phyloP scores from a whole-genome alignment of 1,140 invertebrate genomes.

The Liolophura sinensis region DNA sequence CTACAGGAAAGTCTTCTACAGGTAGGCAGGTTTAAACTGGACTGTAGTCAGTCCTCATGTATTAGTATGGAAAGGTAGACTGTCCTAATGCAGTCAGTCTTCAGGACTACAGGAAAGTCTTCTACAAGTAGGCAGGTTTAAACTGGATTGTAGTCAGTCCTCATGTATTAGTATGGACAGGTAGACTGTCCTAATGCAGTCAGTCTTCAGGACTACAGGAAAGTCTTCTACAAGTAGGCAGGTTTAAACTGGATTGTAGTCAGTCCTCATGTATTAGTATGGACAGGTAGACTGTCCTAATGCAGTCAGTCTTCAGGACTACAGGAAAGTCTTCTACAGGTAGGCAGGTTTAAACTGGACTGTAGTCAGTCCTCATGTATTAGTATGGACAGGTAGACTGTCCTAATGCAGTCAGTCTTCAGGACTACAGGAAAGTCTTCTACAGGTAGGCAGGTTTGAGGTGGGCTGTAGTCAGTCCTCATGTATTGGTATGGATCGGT shows the following conservation, averaged over 20 bases:
- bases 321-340: not conserved
- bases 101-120: no score
- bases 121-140: no score
- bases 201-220: no score
- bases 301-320: not conserved
- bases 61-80: no score
- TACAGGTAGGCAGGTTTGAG: conserved; percentile 18
- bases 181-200: no score
- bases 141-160: no score
- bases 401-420: conserved; percentile 21
- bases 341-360: not conserved
- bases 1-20: not conserved
- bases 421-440: conserved; percentile 15
- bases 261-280: not conserved
- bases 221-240: not conserved
- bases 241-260: not conserved
- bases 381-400: conserved; percentile 17
- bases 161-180: no score
- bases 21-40: no score
- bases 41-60: no score
- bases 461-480: not conserved
- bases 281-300: not conserved
- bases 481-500: not conserved
- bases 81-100: no score
- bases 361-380: not conserved